A percentile compares a stretch with the other conserved stretches of the same genome.
Conservation (phyloP, 2,113 vertebrate genomes). For the Anas platyrhynchos region DNA sequence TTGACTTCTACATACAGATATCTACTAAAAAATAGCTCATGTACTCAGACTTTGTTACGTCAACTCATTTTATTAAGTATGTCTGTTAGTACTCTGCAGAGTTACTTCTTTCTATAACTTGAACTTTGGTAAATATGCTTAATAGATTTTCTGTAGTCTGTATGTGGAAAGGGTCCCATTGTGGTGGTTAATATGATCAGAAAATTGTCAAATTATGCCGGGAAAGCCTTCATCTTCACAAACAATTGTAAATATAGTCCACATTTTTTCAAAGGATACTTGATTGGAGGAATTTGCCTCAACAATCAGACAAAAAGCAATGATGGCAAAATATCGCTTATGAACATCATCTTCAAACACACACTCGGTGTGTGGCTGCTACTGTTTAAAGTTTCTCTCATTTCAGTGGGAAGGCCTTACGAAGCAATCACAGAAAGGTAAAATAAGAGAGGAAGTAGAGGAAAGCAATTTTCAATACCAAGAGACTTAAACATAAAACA, state of each 20-base stretch:
- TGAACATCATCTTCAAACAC: neutral
- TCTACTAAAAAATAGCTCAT: neutral
- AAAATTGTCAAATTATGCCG: neutral
- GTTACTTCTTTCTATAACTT: neutral
- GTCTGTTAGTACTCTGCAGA: neutral
- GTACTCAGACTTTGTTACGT: neutral
- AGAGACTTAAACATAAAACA: constrained; percentile 1
- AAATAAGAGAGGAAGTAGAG: neutral
- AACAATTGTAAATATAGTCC: neutral
- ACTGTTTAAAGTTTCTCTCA: neutral
- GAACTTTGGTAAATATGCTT: neutral
- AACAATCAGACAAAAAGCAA: neutral
- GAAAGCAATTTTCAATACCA: neutral
- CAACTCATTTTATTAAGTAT: neutral
- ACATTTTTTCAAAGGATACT: neutral
- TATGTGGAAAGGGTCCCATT: neutral
- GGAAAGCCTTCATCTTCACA: neutral
- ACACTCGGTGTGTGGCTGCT: neutral
- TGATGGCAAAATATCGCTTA: neutral
- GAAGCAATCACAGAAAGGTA: neutral
- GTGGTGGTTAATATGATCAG: neutral
- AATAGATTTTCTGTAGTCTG: neutral
- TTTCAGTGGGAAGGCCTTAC: neutral
- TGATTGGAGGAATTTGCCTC: neutral
- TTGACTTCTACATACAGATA: neutral